phyloP scores from a whole-genome alignment of 2,888 invertebrate genomes.

The Pollenia labialis region DNA sequence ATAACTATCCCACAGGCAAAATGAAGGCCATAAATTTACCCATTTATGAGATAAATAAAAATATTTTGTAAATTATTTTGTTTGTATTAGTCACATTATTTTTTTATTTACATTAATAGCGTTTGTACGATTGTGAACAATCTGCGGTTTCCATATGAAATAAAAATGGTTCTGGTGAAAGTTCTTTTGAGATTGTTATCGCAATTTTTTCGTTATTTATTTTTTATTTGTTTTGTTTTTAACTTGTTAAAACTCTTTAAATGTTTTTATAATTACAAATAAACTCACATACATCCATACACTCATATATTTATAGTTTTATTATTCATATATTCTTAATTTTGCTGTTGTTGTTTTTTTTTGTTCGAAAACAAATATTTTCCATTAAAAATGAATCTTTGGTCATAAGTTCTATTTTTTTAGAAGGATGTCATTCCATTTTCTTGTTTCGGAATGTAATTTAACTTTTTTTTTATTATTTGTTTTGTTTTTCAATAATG shows the following conservation, averaged over 20 bases:
- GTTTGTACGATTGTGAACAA: neutral
- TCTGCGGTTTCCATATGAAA: neutral
- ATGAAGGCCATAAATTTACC: neutral
- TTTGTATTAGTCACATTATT: too few species aligned
- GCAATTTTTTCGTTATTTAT: neutral
- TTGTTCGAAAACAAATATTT: too few species aligned
- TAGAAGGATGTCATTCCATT: too few species aligned
- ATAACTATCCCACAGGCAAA: neutral
- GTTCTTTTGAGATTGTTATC: slow-evolving; percentile 37
- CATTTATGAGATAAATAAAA: neutral
- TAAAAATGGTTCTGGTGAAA: slow-evolving; percentile 55
- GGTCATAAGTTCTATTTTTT: too few species aligned
- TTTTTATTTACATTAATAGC: too few species aligned
- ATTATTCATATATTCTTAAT: neutral
- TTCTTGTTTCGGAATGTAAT: too few species aligned
- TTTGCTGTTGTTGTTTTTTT: slow-evolving; percentile 1
- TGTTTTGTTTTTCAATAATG: neutral
- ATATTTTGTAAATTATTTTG: slow-evolving; percentile 1
- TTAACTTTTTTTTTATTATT: neutral
- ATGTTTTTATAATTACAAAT: slow-evolving; percentile 19
- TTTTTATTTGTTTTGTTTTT: too few species aligned
- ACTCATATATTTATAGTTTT: too few species aligned
- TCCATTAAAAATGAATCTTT: too few species aligned
- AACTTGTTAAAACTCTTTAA: slow-evolving; percentile 12
- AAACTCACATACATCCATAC: neutral